phyloP scores from a whole-genome alignment of 2,797 vertebrate genomes.

The Alauda arvensis region DNA sequence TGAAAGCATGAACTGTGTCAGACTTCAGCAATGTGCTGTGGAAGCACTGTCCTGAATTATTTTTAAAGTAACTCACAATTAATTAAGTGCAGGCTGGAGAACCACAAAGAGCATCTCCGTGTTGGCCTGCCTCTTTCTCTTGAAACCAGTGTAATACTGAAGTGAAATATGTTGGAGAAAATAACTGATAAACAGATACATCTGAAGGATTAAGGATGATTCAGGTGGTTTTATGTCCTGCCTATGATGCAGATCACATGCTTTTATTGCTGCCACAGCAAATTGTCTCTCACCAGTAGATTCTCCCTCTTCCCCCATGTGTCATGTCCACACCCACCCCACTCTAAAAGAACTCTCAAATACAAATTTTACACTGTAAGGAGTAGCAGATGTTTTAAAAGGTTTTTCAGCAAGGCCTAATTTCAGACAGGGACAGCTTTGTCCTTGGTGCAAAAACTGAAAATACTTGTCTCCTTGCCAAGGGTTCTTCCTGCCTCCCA shows the following conservation, averaged over 20 bases:
- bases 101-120: neutral
- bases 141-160: neutral
- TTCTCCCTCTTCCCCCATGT: neutral
- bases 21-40: constrained; percentile 1
- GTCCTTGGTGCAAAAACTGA: neutral
- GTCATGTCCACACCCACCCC: neutral
- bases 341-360: neutral
- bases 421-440: neutral
- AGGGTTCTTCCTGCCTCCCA: neutral
- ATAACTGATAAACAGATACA: neutral
- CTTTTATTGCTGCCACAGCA: neutral
- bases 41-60: constrained; percentile 4
- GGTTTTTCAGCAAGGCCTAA: neutral
- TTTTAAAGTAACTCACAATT: neutral
- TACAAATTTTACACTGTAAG: neutral
- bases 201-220: neutral
- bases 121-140: neutral
- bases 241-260: neutral
- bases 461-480: neutral
- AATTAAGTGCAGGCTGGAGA: neutral
- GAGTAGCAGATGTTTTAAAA: neutral
- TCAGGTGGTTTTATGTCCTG: neutral
- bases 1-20: neutral
- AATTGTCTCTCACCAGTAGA: neutral
- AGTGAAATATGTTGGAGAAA: neutral